Evolutionary conservation across 64 coral and sea anemone genomes (phyloP).

Genomic region (Dendrophyllia cribrosa): DNA sequence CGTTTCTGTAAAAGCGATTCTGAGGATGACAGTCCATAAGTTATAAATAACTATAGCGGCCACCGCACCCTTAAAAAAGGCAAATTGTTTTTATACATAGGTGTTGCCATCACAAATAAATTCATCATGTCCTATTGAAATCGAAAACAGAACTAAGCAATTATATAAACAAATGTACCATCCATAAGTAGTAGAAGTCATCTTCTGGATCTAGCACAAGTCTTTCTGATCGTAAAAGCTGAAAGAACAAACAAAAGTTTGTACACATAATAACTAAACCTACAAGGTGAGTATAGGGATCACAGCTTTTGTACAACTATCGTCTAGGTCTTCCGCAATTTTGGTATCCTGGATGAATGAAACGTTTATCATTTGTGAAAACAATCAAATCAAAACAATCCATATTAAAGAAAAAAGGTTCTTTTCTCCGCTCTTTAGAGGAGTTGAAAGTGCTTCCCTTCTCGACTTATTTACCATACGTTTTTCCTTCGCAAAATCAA

Average conservation of each 20-base stretch:
- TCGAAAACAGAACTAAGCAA: not conserved
- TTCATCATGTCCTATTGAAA: not conserved
- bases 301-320: no score
- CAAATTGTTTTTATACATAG: not conserved
- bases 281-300: no score
- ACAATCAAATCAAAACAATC: no score
- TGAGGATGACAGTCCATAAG: slow-evolving; percentile 74
- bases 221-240: slow-evolving; percentile 35
- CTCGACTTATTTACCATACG: not conserved
- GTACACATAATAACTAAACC: no score
- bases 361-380: no score
- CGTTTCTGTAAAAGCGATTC: slow-evolving; percentile 82
- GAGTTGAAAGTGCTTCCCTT: no score
- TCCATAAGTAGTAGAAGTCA: slow-evolving; percentile 55
- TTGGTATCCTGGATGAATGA: no score
- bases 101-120: not conserved
- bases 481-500: not conserved
- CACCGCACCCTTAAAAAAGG: slow-evolving; percentile 49
- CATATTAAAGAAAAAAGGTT: no score
- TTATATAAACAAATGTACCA: slow-evolving; percentile 4
- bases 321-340: no score
- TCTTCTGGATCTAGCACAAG: slow-evolving; percentile 61
- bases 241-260: not conserved
- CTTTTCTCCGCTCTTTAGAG: no score
- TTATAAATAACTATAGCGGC: slow-evolving; percentile 86